phyloP scores from a whole-genome alignment of 2,797 vertebrate species.

The Myiotriccus ornatus region DNA sequence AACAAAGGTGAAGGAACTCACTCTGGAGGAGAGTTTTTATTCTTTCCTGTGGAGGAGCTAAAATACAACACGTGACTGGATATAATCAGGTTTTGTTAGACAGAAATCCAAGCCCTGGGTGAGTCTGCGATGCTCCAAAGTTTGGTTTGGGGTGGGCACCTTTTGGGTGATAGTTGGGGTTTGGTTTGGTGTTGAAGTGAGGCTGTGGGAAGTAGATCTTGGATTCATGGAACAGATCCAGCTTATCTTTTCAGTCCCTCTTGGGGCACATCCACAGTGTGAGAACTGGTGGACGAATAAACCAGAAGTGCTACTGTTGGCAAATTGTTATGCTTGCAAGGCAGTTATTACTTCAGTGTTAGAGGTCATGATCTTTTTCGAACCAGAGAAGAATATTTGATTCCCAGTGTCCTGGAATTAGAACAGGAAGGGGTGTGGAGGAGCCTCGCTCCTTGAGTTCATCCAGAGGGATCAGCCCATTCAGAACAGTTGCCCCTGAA shows the following conservation, averaged over 20 bases:
- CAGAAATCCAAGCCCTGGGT: not conserved
- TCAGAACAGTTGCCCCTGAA: not conserved
- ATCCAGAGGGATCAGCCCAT: not conserved
- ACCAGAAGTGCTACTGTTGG: not conserved
- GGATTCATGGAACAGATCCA: not conserved
- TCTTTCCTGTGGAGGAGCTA: not conserved
- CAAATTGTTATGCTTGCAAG: not conserved
- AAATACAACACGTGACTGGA: not conserved
- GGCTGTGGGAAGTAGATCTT: not conserved
- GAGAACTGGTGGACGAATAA: not conserved
- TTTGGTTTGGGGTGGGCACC: not conserved
- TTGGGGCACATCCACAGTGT: not conserved
- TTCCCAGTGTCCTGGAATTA: not conserved
- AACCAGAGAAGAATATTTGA: not conserved
- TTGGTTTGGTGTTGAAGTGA: not conserved
- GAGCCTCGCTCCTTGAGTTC: not conserved
- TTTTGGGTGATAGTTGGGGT: not conserved
- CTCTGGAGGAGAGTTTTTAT: not conserved
- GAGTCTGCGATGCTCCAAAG: not conserved
- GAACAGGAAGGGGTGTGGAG: not conserved
- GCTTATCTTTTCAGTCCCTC: not conserved
- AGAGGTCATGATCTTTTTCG: not conserved
- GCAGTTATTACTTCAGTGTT: not conserved
- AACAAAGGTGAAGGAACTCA: not conserved
- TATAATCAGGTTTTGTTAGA: not conserved